Evolutionary conservation across 1,140 invertebrate genomes (phyloP).

Genomic region (Ectropis grisescens): DNA sequence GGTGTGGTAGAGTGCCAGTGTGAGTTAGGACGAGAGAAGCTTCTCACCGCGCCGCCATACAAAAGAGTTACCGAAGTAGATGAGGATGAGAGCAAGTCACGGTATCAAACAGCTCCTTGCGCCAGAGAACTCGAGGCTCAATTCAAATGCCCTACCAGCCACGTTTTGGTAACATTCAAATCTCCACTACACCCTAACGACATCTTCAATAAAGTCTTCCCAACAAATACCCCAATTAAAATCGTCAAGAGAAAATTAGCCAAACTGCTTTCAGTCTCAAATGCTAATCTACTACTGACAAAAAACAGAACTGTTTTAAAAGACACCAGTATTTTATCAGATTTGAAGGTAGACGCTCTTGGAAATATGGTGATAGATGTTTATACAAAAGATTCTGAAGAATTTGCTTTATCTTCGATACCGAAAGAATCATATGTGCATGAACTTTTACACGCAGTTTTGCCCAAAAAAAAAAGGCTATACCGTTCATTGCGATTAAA

Average conservation of each 20-base stretch:
- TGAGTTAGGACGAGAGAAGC: slow-evolving; percentile 51
- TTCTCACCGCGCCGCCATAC: slow-evolving; percentile 53
- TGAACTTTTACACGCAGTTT: slow-evolving; percentile 42
- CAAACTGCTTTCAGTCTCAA: slow-evolving; percentile 47
- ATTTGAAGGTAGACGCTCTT: slow-evolving; percentile 38
- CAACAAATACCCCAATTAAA: slow-evolving; percentile 48
- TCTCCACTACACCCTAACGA: slow-evolving; percentile 44
- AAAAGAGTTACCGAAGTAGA: slow-evolving; percentile 15
- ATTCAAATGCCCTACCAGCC: slow-evolving; percentile 48
- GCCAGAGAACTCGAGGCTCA: slow-evolving; percentile 37
- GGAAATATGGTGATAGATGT: slow-evolving; percentile 49
- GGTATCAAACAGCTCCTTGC: slow-evolving; percentile 43
- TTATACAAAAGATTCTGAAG: slow-evolving; percentile 45
- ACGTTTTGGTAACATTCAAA: slow-evolving; percentile 48
- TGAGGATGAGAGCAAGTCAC: slow-evolving; percentile 29
- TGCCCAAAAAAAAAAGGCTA: slow-evolving; percentile 47
- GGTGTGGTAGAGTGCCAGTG: slow-evolving; percentile 44
- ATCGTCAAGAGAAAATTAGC: slow-evolving; percentile 55
- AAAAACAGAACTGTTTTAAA: slow-evolving; percentile 56
- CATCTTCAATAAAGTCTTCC: slow-evolving; percentile 55
- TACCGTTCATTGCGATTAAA: slow-evolving; percentile 59
- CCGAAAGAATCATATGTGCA: slow-evolving; percentile 48
- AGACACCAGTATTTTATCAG: slow-evolving; percentile 43
- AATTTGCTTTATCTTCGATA: slow-evolving; percentile 45
- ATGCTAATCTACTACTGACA: slow-evolving; percentile 44